phyloP scores from a whole-genome alignment of 2,797 vertebrate species.

The Cygnus olor region DNA sequence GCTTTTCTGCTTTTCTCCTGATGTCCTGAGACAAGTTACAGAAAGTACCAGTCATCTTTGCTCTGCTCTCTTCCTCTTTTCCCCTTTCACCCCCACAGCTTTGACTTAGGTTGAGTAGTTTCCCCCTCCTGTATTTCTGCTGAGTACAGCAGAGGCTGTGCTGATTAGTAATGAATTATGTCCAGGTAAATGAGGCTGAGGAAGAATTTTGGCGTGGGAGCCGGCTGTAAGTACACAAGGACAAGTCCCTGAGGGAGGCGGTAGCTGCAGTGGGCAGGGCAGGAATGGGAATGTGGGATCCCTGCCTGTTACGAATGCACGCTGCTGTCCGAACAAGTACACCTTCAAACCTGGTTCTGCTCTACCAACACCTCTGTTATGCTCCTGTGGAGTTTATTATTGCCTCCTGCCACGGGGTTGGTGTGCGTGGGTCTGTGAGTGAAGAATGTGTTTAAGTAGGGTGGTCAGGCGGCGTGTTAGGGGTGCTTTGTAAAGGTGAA shows the following conservation, averaged over 20 bases:
- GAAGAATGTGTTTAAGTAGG: neutral
- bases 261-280: neutral
- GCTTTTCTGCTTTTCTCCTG: neutral
- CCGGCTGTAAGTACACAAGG: neutral
- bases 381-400: neutral
- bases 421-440: rapidly evolving
- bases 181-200: neutral
- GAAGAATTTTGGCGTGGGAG: neutral
- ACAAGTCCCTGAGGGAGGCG: neutral
- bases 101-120: neutral
- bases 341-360: neutral
- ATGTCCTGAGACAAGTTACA: neutral
- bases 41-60: neutral
- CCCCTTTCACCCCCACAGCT: neutral
- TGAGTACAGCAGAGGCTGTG: neutral
- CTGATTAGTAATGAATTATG: neutral
- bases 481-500: neutral
- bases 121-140: neutral
- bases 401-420: neutral
- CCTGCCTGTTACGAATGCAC: neutral
- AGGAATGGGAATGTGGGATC: neutral
- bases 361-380: neutral
- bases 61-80: neutral
- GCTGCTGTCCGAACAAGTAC: neutral
- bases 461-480: neutral